A percentile compares a stretch with the other conserved stretches of the same genome.
phyloP scores from a whole-genome alignment of 1,140 invertebrate genomes.

The Eufriesea mexicana region DNA sequence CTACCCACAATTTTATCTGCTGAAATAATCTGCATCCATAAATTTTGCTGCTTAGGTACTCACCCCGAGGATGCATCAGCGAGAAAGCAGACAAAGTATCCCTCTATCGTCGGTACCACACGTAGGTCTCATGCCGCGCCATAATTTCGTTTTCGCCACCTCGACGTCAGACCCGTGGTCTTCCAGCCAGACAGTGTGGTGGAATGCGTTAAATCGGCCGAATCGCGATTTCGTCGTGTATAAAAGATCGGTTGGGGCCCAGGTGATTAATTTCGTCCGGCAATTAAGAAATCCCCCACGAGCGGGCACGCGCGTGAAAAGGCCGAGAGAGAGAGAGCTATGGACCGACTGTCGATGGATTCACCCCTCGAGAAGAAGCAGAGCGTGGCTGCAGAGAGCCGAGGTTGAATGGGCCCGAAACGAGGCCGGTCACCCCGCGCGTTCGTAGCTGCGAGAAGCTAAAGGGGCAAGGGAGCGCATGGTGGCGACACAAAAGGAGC shows the following conservation, averaged over 20 bases:
- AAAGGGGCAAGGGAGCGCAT: neutral
- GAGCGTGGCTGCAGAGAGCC: too few species aligned
- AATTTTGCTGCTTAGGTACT: too few species aligned
- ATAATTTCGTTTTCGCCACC: neutral
- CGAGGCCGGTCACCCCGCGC: neutral
- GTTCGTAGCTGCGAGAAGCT: neutral
- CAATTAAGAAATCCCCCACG: slow-evolving; percentile 28
- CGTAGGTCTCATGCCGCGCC: neutral
- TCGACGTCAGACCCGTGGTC: neutral
- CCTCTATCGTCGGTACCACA: neutral
- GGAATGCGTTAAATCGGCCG: slow-evolving; percentile 17
- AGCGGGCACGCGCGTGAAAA: slow-evolving; percentile 21
- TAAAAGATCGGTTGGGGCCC: neutral
- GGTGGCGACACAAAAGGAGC: slow-evolving; percentile 34
- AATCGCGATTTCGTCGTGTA: neutral
- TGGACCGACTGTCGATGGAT: neutral
- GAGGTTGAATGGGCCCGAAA: slow-evolving; percentile 13
- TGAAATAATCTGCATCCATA: too few species aligned
- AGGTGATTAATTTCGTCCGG: slow-evolving; percentile 38
- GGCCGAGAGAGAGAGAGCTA: neutral
- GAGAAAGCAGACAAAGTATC: neutral
- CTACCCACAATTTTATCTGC: too few species aligned
- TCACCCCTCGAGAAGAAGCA: slow-evolving; percentile 2
- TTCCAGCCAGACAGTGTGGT: neutral
- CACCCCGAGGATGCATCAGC: too few species aligned